Conservation (phyloP, 2,888 invertebrate genomes). For the Diabrotica balteata region DNA sequence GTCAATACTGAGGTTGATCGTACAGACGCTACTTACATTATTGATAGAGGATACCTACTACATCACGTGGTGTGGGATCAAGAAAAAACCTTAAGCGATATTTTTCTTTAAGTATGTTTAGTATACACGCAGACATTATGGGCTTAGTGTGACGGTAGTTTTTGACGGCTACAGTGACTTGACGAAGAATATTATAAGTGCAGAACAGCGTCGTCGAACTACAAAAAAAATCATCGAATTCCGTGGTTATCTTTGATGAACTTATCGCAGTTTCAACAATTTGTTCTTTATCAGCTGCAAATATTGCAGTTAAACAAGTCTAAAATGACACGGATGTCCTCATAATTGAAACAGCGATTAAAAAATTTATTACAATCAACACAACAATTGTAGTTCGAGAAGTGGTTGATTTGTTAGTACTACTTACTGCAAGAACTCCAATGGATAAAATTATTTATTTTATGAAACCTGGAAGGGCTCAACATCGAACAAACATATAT, state of each 20-base stretch:
- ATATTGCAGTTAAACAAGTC: slow-evolving; percentile 11
- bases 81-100: background rate
- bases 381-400: slow-evolving; percentile 16
- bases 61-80: background rate
- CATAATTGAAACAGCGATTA: slow-evolving; percentile 13
- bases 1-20: no score
- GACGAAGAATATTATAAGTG: background rate
- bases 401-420: slow-evolving; percentile 16
- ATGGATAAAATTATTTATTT: slow-evolving; percentile 16
- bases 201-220: no score
- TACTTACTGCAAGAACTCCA: slow-evolving; percentile 16
- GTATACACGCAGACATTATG: background rate
- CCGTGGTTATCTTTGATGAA: background rate
- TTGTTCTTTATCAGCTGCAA: background rate
- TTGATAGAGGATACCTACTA: no score
- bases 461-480: background rate
- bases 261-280: background rate
- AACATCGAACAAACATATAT: slow-evolving; percentile 15
- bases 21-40: no score
- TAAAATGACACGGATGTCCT: slow-evolving; percentile 14
- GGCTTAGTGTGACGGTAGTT: slow-evolving; percentile 1
- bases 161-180: slow-evolving; percentile 2
- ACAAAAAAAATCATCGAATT: background rate
- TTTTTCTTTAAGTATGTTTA: background rate
- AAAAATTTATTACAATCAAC: slow-evolving; percentile 1